phyloP scores from a whole-genome alignment of 2,113 vertebrate genomes.

The Coturnix japonica region DNA sequence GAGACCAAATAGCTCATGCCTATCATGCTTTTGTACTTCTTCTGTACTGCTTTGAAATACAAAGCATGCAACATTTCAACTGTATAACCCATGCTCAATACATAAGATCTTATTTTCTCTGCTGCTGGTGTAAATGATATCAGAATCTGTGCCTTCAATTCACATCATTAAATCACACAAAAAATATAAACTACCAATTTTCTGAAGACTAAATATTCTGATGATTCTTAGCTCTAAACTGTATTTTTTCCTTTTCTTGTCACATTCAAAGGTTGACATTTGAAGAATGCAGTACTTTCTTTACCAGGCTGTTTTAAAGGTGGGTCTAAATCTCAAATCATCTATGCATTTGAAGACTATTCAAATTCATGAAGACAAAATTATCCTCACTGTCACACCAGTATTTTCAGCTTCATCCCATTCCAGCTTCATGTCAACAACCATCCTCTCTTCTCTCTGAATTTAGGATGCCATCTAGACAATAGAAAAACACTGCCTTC shows the following conservation, averaged over 20 bases:
- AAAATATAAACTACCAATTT: constrained; percentile 66
- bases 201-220: constrained; percentile 62
- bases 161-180: constrained; percentile 47
- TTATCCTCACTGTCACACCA: constrained; percentile 65
- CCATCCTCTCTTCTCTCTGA: constrained; percentile 12
- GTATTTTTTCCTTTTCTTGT: constrained; percentile 55
- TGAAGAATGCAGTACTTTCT: constrained; percentile 57
- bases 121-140: constrained; percentile 3
- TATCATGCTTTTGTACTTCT: neutral
- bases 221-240: constrained; percentile 62
- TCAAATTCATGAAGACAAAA: constrained; percentile 66
- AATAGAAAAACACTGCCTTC: constrained; percentile 13
- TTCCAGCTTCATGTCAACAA: constrained; percentile 48
- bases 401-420: constrained; percentile 61
- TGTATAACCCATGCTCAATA: neutral
- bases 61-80: neutral
- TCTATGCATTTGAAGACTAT: constrained; percentile 62
- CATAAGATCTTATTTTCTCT: neutral
- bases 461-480: constrained; percentile 20
- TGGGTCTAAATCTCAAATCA: constrained; percentile 59
- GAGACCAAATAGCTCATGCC: neutral
- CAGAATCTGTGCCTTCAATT: constrained; percentile 44
- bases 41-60: neutral
- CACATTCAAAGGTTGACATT: constrained; percentile 60
- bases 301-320: constrained; percentile 40